Conservation (phyloP, 2,113 vertebrate genomes). For the Oxygymnocypris stewartii region DNA sequence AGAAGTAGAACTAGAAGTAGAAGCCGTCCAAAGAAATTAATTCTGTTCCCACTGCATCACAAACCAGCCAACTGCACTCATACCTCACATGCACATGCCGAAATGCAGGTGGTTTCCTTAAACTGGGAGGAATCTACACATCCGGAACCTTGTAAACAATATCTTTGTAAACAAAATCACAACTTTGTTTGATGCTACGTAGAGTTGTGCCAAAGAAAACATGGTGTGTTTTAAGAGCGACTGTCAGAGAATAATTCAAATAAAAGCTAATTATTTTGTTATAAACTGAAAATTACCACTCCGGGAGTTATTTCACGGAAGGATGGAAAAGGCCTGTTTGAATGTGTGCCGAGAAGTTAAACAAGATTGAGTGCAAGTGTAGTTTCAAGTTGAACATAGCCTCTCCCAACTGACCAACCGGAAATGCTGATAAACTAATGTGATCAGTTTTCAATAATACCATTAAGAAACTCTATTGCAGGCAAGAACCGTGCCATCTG, state of each 20-base stretch:
- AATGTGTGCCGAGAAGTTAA: constrained; percentile 10
- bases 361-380: constrained; percentile 5
- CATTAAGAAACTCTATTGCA: constrained; percentile 42
- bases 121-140: constrained; percentile 17
- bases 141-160: constrained; percentile 39
- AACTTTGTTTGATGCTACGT: neutral
- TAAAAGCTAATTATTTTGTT: neutral
- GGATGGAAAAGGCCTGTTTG: neutral
- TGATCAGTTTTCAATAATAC: constrained; percentile 30
- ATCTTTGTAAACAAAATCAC: neutral
- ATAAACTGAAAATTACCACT: neutral
- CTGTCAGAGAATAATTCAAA: constrained; percentile 1
- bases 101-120: constrained; percentile 38
- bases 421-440: neutral
- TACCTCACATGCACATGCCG: constrained; percentile 1
- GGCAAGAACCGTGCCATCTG: constrained; percentile 41
- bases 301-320: neutral
- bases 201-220: constrained; percentile 7
- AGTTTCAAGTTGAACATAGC: neutral
- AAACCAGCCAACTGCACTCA: constrained; percentile 45
- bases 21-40: constrained; percentile 43
- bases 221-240: neutral
- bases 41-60: constrained; percentile 40
- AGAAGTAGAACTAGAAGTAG: constrained; percentile 9
- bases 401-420: neutral